Evolutionary conservation across 1,140 invertebrate species (phyloP), one percentile per base, ranked within the genome.

Genomic region (Drosophila micromelanica): DNA sequence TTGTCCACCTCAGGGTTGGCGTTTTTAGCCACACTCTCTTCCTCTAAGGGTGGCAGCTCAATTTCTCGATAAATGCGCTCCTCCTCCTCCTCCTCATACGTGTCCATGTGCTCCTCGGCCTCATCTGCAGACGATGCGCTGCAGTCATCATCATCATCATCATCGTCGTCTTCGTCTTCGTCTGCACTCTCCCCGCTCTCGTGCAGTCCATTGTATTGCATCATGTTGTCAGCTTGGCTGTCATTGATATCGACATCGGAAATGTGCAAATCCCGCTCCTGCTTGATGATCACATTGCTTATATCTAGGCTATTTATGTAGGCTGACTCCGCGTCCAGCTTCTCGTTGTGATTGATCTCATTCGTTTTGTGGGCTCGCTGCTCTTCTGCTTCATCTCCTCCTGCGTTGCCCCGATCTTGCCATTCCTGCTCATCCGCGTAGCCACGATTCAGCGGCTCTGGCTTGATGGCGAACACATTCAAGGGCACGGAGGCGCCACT

Each of bases 21-120:
- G 11, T 20, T 40, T 1, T 46, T 48, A n/a, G 23, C 35, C 1
- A 32, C 8, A 20, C 5, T 23, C 8, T 57, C 13, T 30, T 70
- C 72, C 17, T 78, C 73, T 5, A 76, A 45, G 5, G 77, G 86
- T 2, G 62, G 81, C 30, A 87, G 37, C 40, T 91, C 90, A 3
- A 91, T 69, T 70, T 91, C 90, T 13, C 71, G 76, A 59, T 91
- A 91, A 23, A 90, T 85, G 5, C 90, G 76, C 42, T 73, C 68
- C 37, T 73, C 80, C 12, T 84, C 65, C 3, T 84, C 65, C 3
- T 76, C 73, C 17, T 80, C 73, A 27, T 71, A 48, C 23, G 67
- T 56, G 32, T 89, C 84, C 62, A 76, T 80, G 13, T 67, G 68
- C 46, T 91, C 81, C 8, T 82, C 81, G 0, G 81, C 90, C 30